These are phyloP conservation scores for Ganaspis sp. DNA, from an alignment of 1,140 invertebrate genomes.

Conservation along the genomic window DNA sequence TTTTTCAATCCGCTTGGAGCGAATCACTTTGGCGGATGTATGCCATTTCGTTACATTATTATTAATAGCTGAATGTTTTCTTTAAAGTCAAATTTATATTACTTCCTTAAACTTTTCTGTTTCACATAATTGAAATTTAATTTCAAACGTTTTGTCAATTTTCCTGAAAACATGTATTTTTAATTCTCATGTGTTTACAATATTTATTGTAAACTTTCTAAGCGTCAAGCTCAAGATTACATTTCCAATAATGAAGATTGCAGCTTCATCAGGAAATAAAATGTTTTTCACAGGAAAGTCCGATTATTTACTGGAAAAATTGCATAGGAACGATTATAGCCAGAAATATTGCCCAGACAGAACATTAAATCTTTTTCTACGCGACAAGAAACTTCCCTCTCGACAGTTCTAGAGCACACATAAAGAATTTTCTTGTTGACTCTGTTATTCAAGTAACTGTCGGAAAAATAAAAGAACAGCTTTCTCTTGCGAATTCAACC, in stretches of 20 bases:
- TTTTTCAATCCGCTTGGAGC: no score
- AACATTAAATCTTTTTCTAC: neutral
- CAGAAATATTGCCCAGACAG: neutral
- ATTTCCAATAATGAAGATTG: neutral
- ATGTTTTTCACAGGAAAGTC: neutral
- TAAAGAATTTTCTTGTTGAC: conserved; percentile 20
- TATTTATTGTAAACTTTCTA: no score
- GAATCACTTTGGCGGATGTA: no score
- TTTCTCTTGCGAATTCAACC: neutral
- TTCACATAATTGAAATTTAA: no score
- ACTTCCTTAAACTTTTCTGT: no score
- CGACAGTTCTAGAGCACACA: conserved; percentile 13
- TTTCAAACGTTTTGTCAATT: neutral
- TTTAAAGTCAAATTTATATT: no score
- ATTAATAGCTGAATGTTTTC: no score
- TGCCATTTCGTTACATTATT: no score
- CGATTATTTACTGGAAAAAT: neutral
- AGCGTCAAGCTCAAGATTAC: neutral
- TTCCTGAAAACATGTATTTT: no score
- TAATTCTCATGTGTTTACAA: no score
- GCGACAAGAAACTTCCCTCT: neutral
- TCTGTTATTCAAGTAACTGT: conserved; percentile 1
- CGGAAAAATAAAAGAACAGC: neutral
- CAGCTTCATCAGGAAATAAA: neutral
- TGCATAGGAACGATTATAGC: conserved; percentile 11